These are phyloP conservation scores for Orthonychiurus folsomi DNA, from an alignment of 2,888 invertebrate species.

Conservation along the genomic window DNA sequence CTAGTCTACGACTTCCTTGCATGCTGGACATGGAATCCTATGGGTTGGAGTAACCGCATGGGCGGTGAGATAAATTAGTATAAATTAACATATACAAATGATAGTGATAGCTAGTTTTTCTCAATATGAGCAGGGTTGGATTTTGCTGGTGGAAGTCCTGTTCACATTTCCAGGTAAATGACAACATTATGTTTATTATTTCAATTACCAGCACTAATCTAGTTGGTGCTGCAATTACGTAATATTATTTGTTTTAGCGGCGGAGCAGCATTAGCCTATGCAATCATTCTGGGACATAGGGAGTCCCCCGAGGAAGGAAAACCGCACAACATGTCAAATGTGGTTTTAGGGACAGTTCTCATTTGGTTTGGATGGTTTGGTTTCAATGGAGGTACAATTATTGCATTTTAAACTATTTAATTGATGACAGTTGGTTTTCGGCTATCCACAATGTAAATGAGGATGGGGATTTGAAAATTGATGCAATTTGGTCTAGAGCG, in stretches of 20 bases:
- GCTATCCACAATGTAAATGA: too few relatives aligned
- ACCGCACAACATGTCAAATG: conserved; percentile 36
- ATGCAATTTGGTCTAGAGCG: too few relatives aligned
- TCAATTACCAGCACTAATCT: too few relatives aligned
- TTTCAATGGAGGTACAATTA: conserved; percentile 27
- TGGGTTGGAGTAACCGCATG: conserved; percentile 30
- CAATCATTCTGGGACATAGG: conserved; percentile 31
- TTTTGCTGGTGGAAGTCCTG: conserved; percentile 21
- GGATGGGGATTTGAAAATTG: too few relatives aligned
- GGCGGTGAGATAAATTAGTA: conserved; percentile 17
- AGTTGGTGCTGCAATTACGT: conserved; percentile 16
- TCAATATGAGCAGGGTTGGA: conserved; percentile 14
- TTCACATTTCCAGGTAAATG: conserved; percentile 28
- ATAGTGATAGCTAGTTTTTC: background rate
- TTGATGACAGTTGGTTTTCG: too few relatives aligned
- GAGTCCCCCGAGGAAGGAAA: conserved; percentile 13
- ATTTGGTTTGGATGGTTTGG: conserved; percentile 36
- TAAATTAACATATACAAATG: background rate
- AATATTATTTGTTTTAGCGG: conserved; percentile 10
- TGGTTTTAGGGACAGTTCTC: conserved; percentile 22
- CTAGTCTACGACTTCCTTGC: conserved; percentile 37
- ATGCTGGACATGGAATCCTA: conserved; percentile 37
- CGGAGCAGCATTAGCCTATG: conserved; percentile 25
- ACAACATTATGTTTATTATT: too few relatives aligned
- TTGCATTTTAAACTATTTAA: conserved; percentile 2